A percentile compares a stretch with the other conserved stretches of the same genome.
Evolutionary conservation across 1,140 invertebrate genomes (phyloP).

Genomic region (Akabosia matsudoensis): DNA sequence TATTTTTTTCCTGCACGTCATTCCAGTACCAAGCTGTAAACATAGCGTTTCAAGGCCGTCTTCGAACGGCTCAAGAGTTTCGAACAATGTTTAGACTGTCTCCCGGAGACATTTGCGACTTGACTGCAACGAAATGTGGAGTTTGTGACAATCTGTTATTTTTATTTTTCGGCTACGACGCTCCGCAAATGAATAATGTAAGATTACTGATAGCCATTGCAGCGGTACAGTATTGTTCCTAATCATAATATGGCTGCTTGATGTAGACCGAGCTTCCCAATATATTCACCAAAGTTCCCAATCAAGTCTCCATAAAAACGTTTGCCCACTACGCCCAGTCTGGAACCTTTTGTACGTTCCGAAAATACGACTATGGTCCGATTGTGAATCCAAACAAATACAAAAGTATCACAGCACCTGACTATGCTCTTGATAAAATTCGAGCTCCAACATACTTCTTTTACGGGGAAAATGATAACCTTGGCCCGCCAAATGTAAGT

Average conservation of each 20-base stretch:
- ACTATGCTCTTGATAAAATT: conserved; percentile 60
- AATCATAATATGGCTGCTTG: not conserved
- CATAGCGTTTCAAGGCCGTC: not conserved
- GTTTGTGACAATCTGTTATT: conserved; percentile 47
- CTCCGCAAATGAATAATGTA: conserved; percentile 43
- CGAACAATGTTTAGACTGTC: not conserved
- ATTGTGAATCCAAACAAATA: conserved; percentile 50
- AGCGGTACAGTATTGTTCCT: not conserved
- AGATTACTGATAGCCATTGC: not conserved
- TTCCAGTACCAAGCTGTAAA: not conserved
- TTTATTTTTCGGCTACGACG: conserved; percentile 43
- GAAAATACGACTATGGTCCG: conserved; percentile 52
- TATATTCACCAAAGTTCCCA: not conserved
- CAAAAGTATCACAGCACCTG: conserved; percentile 57
- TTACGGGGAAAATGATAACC: conserved; percentile 60
- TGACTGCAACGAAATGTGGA: not conserved
- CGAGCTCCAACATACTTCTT: conserved; percentile 62
- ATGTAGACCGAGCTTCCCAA: not conserved
- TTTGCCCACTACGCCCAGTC: conserved; percentile 41
- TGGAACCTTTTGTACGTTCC: conserved; percentile 44
- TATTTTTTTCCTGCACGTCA: too few species aligned
- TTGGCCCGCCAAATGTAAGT: conserved; percentile 50
- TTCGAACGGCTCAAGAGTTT: not conserved
- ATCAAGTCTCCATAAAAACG: conserved; percentile 10
- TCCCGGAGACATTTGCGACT: not conserved